phyloP scores from a whole-genome alignment of 2,113 vertebrate species.

The Kryptolebias marmoratus region DNA sequence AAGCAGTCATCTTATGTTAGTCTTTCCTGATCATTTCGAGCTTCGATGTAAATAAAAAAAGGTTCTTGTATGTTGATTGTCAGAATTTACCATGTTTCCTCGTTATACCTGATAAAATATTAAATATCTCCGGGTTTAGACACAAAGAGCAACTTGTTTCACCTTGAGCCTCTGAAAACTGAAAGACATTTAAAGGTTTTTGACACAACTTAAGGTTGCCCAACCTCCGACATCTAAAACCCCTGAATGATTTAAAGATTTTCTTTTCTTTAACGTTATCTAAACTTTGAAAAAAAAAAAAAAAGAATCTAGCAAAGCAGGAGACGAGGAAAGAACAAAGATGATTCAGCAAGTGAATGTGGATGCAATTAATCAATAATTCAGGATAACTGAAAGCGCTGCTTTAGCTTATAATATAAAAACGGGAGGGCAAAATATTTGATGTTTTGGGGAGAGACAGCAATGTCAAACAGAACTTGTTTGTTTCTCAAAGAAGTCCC shows the following conservation, averaged over 20 bases:
- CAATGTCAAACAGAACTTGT: background rate
- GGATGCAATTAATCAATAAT: background rate
- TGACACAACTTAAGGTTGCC: background rate
- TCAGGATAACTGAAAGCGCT: background rate
- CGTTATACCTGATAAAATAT: background rate
- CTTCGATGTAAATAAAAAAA: background rate
- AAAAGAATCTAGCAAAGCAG: background rate
- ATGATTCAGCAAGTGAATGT: background rate
- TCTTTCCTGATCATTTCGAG: no score
- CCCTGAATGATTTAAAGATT: background rate
- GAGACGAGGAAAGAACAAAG: background rate
- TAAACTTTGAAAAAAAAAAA: background rate
- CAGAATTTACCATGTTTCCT: background rate
- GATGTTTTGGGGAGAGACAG: background rate
- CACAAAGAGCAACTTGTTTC: background rate
- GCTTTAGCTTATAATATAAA: background rate
- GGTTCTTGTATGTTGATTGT: no score
- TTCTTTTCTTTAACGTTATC: background rate
- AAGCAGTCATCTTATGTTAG: no score
- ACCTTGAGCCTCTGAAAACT: background rate
- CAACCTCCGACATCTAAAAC: background rate
- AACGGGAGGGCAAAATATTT: no score
- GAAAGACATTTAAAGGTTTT: background rate
- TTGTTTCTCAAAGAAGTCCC: background rate
- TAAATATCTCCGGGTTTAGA: background rate